Evolutionary conservation across 37 sponge, comb jelly and placozoan genomes (phyloP), one percentile per base, ranked within the genome.

Genomic region (Chondrilla cf. caribensis): DNA sequence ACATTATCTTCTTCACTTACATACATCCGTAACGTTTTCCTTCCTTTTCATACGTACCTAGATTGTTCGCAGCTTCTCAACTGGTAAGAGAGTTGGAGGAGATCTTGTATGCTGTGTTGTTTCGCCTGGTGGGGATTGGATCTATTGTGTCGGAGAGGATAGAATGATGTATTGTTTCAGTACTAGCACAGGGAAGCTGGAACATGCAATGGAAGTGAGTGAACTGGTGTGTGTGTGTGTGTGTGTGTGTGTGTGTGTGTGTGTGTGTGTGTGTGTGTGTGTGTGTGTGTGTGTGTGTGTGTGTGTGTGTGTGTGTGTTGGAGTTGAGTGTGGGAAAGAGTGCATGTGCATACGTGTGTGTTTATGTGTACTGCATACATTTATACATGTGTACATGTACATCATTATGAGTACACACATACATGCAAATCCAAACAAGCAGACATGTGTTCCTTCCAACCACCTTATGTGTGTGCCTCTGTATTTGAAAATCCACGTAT

Each of bases 91-190:
- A 35, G 81, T 81, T 47, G 94, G 94, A 25, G 98, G 98, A 51
- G 98, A 98, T 67, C 95, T 98, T 81, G 85, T 93, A 55, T 70
- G 84, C 28, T 93, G 90, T 35, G 47, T 65, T 18, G 62, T 95
- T 40, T 89, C 90, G 29, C 98, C 98, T 0, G 58, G 90, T 54
- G 98, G 98, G 0, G 98, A 93, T 36, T 98, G 98, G 98, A 89
- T 98, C 65, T 98, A 98, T 65, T 93, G 94, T 67, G 90, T 95
- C 3, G 98, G 96, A 37, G 98, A 98, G 81, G 98, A 98, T 64
- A 77, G 83, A 22, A 81, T 93, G 5, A 75, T 98, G 57, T 98
- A 98, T 81, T 98, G 95, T 65, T 98, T 98, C 83, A 92, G 91
- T 79, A 86, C 86, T 25, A 38, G 87, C 59, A 93, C 90, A 36